Evolutionary conservation across 2,113 vertebrate genomes (phyloP), one percentile per base, ranked within the genome.

Genomic region (Microcebus jonahi): DNA sequence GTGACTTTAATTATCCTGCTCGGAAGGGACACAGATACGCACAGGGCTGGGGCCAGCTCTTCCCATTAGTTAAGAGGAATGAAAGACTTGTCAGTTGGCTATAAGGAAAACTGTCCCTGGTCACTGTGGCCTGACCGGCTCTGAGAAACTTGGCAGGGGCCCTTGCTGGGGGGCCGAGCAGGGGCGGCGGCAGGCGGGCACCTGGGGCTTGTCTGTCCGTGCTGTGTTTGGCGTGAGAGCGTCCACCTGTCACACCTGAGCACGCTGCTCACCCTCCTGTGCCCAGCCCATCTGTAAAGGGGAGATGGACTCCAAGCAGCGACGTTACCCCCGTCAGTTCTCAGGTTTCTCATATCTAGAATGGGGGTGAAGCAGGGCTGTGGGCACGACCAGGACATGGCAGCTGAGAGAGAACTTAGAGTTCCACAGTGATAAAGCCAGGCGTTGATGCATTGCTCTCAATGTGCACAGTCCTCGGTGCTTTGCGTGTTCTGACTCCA

Each of bases 381-480:
- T 5, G 14, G 73, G 45, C 53, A 45, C 67, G 2, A 7, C 48
- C 18, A n/a, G 63, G 18, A 4, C 21, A 7, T 0, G 5, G 55
- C 12, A 34, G 36, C 63, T 75, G 2, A 11, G 1, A 29, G 50
- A 75, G 77, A 68, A 25, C 18, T 1, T 1, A 0, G 6, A 20
- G 48, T 29, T 17, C 9, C 1, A 0, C 6, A 0, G 3, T 3
- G 34, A 50, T 0, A 48, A 25, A 68, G 7, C 27, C 31, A 10
- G 1, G 4, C 55, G 8, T 34, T 8, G 36, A 4, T 0, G 4
- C 1, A 0, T 23, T 3, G 25, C 23, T 9, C 18, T 18, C 71
- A 1, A 0, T 0, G 23, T 3, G 31, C 29, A 17, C 0, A 0
- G 42, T 27, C 48, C 67, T 57, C 0, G 1, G 39, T 1, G 27